Evolutionary conservation across 2,888 invertebrate species (phyloP).

Genomic region (Eledone cirrhosa): DNA sequence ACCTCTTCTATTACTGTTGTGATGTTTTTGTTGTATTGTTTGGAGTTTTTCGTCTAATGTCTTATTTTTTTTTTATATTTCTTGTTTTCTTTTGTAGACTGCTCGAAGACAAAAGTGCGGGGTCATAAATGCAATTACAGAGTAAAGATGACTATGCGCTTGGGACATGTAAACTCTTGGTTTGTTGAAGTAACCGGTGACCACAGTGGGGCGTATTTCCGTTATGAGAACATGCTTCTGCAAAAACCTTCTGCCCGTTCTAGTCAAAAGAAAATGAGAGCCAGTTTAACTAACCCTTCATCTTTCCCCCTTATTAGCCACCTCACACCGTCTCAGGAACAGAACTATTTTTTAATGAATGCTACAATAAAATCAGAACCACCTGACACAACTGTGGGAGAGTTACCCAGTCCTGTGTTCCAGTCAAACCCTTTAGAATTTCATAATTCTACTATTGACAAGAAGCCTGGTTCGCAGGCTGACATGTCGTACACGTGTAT

Average conservation of each 20-base stretch:
- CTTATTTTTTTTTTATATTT: background rate
- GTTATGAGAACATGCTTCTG: conserved; percentile 23
- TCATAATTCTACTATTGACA: conserved; percentile 1
- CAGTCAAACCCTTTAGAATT: conserved; percentile 14
- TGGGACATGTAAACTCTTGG: conserved; percentile 58
- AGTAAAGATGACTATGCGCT: conserved; percentile 58
- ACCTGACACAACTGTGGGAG: conserved; percentile 26
- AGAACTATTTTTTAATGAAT: conserved; percentile 27
- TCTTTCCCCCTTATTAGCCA: conserved; percentile 23
- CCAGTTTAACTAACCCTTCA: background rate
- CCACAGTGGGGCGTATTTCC: conserved; percentile 38
- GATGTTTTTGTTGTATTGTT: background rate
- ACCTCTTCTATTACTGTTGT: background rate
- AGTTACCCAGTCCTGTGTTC: conserved; percentile 17
- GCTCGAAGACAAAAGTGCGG: conserved; percentile 56
- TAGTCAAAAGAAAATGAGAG: conserved; percentile 27
- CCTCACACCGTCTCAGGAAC: conserved; percentile 18
- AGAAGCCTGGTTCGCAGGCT: conserved; percentile 16
- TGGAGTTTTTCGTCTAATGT: background rate
- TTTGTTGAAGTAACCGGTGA: conserved; percentile 59
- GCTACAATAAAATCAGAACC: conserved; percentile 23
- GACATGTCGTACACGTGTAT: conserved; percentile 17
- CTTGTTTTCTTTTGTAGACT: conserved; percentile 42
- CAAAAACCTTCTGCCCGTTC: conserved; percentile 18
- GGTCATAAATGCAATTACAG: conserved; percentile 59